A percentile compares a stretch with the other conserved stretches of the same genome.
These are phyloP conservation scores for Miltochrista miniata DNA, from an alignment of 2,888 invertebrate species.

Conservation along the genomic window DNA sequence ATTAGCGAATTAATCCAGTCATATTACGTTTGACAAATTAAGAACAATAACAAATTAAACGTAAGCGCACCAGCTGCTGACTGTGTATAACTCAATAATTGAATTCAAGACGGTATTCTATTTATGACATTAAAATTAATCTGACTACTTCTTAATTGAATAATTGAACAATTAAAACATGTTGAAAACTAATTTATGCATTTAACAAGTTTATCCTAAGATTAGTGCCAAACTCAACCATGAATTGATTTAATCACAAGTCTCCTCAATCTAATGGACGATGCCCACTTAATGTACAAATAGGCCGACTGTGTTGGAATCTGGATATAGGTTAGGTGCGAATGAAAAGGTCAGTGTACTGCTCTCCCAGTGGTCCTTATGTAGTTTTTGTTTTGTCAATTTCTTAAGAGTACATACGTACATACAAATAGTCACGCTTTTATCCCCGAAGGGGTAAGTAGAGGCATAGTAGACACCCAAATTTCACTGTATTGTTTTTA, in stretches of 20 bases:
- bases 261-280: conserved; percentile 60
- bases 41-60: neutral
- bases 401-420: too few relatives aligned
- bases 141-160: conserved; percentile 18
- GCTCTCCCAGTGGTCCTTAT: conserved; percentile 25
- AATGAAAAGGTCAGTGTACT: conserved; percentile 46
- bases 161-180: conserved; percentile 16
- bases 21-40: neutral
- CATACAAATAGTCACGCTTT: too few relatives aligned
- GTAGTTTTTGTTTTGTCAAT: conserved; percentile 15
- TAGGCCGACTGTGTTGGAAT: conserved; percentile 56
- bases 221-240: conserved; percentile 52
- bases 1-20: neutral
- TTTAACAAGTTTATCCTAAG: conserved; percentile 44
- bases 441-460: too few relatives aligned
- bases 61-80: neutral
- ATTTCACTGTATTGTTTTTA: too few relatives aligned
- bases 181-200: conserved; percentile 30
- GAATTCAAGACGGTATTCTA: neutral
- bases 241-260: conserved; percentile 50
- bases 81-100: neutral
- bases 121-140: neutral
- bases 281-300: conserved; percentile 56
- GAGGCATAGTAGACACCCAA: too few relatives aligned
- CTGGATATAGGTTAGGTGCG: conserved; percentile 53